Percentiles rank a stretch among this genome's conserved stretches.
Evolutionary conservation across 2,113 vertebrate species (phyloP).

Genomic region (Rousettus leschenaultii): DNA sequence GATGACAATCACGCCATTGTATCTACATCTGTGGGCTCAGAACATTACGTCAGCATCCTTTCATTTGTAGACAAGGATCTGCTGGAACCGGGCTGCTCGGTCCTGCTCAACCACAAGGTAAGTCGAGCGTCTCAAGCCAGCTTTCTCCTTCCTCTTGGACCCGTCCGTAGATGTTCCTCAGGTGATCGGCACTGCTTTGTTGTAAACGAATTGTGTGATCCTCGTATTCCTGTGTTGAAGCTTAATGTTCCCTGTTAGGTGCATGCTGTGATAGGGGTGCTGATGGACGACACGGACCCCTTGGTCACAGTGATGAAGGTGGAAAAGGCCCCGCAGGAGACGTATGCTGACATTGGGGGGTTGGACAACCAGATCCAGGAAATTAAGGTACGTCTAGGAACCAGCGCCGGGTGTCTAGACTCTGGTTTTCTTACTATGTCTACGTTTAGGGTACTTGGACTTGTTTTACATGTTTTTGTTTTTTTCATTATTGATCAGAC

Average conservation of each 20-base stretch:
- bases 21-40: conserved; percentile 97
- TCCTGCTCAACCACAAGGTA: conserved; percentile 98
- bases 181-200: rapidly evolving
- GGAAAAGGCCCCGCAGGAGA: conserved; percentile 98
- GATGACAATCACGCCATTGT: conserved; percentile 99
- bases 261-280: conserved; percentile 96
- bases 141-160: background rate
- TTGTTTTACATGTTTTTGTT: background rate
- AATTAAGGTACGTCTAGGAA: conserved; percentile 88
- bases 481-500: background rate
- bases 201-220: rapidly evolving
- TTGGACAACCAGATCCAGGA: conserved; percentile 98
- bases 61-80: conserved; percentile 99
- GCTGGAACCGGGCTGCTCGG: conserved; percentile 97
- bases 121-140: background rate
- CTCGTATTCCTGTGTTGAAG: background rate
- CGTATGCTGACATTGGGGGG: conserved; percentile 96
- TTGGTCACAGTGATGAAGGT: conserved; percentile 99
- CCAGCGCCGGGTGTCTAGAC: background rate
- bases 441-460: no score
- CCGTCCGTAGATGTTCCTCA: background rate
- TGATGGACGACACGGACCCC: conserved; percentile 98
- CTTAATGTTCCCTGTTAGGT: conserved; percentile 82
- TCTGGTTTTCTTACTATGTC: background rate
- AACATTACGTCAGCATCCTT: conserved; percentile 98